Percentiles rank a stretch among this genome's conserved stretches.
Evolutionary conservation across 2,113 vertebrate species (phyloP).

Genomic region (Motacilla alba): DNA sequence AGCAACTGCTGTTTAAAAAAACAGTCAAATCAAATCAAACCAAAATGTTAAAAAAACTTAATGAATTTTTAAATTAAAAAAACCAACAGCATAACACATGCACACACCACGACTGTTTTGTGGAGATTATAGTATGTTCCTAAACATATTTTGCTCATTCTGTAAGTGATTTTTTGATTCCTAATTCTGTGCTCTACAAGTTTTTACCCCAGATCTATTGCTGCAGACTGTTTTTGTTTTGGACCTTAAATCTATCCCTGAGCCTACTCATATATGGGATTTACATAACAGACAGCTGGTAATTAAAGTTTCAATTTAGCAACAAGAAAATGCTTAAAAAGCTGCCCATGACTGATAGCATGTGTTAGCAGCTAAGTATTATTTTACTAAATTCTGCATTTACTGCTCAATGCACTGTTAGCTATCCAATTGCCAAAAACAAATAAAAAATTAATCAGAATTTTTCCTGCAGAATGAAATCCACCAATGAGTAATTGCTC

Average conservation of each 20-base stretch:
- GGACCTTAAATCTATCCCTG: neutral
- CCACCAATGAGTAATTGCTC: neutral
- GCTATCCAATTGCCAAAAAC: neutral
- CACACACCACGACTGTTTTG: conserved; percentile 38
- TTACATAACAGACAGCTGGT: neutral
- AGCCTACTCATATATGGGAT: neutral
- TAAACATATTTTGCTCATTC: neutral
- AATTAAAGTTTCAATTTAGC: neutral
- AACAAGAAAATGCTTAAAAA: neutral
- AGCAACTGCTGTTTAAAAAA: conserved; percentile 46
- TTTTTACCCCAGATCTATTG: neutral
- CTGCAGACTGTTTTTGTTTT: neutral
- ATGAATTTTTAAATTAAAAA: conserved; percentile 29
- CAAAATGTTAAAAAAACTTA: conserved; percentile 25
- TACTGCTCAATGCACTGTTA: neutral
- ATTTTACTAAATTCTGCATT: neutral
- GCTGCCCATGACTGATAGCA: neutral
- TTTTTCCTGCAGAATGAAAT: neutral
- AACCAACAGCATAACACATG: conserved; percentile 45
- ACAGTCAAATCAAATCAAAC: conserved; percentile 29
- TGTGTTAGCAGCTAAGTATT: neutral
- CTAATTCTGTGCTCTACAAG: neutral
- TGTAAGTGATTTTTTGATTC: neutral
- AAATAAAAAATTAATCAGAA: neutral
- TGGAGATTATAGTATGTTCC: neutral